Evolutionary conservation across 2,888 invertebrate genomes (phyloP).

Genomic region (Lasiommata megera): DNA sequence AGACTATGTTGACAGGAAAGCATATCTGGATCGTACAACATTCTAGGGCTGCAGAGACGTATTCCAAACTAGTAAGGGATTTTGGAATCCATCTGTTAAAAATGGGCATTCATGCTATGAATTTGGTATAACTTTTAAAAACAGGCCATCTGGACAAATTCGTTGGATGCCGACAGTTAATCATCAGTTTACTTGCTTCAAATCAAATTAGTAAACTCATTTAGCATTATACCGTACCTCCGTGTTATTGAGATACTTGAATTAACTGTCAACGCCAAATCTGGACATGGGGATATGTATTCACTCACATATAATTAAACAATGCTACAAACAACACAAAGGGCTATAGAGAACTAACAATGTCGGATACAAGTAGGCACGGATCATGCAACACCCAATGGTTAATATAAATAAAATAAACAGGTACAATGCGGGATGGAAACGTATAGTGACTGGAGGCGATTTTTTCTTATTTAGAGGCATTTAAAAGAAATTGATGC

Average conservation of each 20-base stretch:
- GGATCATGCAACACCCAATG: constrained; percentile 80
- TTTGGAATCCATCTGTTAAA: constrained; percentile 53
- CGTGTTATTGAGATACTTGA: constrained; percentile 13
- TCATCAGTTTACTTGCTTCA: constrained; percentile 31
- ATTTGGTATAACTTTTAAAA: constrained; percentile 44
- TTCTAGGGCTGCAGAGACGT: constrained; percentile 60
- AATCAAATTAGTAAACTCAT: constrained; percentile 2
- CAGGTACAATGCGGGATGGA: constrained; percentile 1
- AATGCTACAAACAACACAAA: constrained; percentile 77
- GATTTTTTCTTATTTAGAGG: background rate
- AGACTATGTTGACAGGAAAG: constrained; percentile 63
- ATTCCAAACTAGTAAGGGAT: constrained; percentile 56
- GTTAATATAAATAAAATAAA: constrained; percentile 50
- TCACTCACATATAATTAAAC: constrained; percentile 65
- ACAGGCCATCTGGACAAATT: constrained; percentile 53
- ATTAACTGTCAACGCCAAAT: constrained; percentile 75
- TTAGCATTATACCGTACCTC: background rate
- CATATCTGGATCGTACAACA: constrained; percentile 59
- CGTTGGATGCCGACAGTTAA: constrained; percentile 72
- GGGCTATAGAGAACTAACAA: constrained; percentile 75
- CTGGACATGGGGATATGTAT: constrained; percentile 50
- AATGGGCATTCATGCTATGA: constrained; percentile 73
- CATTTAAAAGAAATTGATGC: background rate
- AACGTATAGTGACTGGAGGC: background rate
- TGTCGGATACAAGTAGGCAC: constrained; percentile 76